Conservation (phyloP, 2,797 vertebrate genomes). For the Astyanax mexicanus region DNA sequence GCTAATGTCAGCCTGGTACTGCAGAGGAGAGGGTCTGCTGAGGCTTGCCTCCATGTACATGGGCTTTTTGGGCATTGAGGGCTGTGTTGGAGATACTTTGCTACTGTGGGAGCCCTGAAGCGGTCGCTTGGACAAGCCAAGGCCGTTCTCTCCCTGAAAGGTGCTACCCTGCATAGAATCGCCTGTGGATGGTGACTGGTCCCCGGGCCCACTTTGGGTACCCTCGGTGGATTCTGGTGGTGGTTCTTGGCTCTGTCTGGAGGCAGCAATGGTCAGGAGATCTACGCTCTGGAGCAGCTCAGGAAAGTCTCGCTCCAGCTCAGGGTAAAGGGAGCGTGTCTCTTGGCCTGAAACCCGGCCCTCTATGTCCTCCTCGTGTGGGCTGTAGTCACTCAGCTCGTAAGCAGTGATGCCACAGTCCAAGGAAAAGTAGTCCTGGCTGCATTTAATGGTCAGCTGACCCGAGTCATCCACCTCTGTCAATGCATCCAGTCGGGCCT, state of each 20-base stretch:
- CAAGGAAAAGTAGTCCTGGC: slow-evolving; percentile 95
- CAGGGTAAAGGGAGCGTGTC: slow-evolving; percentile 81
- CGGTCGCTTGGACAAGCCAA: slow-evolving; percentile 81
- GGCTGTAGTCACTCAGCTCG: slow-evolving; percentile 95
- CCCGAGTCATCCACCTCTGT: slow-evolving; percentile 96
- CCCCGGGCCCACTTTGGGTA: slow-evolving; percentile 15
- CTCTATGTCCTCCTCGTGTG: slow-evolving; percentile 86
- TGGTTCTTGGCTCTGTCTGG: slow-evolving; percentile 66
- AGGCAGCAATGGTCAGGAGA: slow-evolving; percentile 80
- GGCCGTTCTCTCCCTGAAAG: slow-evolving; percentile 73
- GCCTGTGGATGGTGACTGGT: slow-evolving; percentile 32
- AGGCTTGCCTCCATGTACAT: slow-evolving; percentile 75
- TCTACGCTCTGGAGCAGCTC: slow-evolving; percentile 84
- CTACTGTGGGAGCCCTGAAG: slow-evolving; percentile 85
- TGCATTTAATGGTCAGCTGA: slow-evolving; percentile 97
- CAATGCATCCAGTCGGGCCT: slow-evolving; percentile 93
- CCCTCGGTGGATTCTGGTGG: slow-evolving; percentile 49
- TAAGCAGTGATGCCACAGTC: slow-evolving; percentile 98
- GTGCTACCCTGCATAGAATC: slow-evolving; percentile 64
- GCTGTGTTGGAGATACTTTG: slow-evolving; percentile 87
- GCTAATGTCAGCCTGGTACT: slow-evolving; percentile 84
- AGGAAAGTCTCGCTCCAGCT: slow-evolving; percentile 83
- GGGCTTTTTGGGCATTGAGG: slow-evolving; percentile 87
- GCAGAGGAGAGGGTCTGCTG: slow-evolving; percentile 53
- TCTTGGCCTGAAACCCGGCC: slow-evolving; percentile 75